Evolutionary conservation across 2,113 vertebrate genomes (phyloP).

Genomic region (Tapirus terrestris): DNA sequence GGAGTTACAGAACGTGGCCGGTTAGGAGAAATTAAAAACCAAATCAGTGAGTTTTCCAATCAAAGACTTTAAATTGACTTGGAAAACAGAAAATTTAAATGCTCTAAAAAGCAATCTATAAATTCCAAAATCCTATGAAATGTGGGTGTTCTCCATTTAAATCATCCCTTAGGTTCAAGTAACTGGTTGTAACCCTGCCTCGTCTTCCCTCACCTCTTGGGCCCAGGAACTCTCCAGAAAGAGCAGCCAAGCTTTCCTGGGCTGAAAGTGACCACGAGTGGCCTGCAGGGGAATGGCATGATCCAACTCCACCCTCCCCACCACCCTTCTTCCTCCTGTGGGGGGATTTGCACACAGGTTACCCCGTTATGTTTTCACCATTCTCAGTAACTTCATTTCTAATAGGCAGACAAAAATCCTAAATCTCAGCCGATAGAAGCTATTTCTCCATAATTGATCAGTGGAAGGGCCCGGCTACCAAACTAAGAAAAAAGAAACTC

Average conservation of each 20-base stretch:
- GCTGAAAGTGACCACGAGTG: neutral
- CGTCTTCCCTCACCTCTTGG: neutral
- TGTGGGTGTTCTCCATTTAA: neutral
- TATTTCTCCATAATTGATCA: neutral
- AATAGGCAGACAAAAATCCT: neutral
- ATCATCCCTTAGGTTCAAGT: neutral
- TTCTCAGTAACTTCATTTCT: neutral
- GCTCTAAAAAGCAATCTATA: neutral
- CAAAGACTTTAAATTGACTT: neutral
- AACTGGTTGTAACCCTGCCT: neutral
- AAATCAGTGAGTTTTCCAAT: neutral
- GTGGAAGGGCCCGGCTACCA: neutral
- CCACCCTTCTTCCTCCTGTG: neutral
- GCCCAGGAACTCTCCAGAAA: neutral
- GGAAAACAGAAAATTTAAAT: neutral
- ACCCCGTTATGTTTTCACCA: neutral
- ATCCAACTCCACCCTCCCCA: neutral
- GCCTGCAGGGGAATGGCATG: neutral
- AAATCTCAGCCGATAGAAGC: neutral
- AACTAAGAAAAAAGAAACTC: neutral
- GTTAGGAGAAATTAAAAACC: neutral
- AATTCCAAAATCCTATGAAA: neutral
- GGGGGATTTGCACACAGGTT: fast-evolving
- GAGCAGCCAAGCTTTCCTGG: conserved; percentile 43
- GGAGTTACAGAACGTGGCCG: neutral